These are phyloP conservation scores for Ophioninae sp. DNA, from an alignment of 2,888 invertebrate genomes.

Conservation along the genomic window DNA sequence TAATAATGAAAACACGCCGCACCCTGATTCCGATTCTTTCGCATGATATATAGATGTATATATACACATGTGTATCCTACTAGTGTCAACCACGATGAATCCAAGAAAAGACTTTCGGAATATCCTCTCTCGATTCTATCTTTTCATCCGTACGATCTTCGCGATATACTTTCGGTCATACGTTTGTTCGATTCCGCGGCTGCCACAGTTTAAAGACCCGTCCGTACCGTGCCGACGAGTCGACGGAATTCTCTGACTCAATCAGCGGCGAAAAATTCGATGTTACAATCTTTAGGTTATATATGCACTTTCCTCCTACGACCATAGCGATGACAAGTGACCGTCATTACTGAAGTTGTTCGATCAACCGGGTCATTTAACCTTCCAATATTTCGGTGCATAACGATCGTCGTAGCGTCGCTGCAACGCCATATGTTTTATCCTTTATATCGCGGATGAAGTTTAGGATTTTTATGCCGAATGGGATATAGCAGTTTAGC, in stretches of 20 bases:
- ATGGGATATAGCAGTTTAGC: neutral
- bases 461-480: neutral
- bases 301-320: slow-evolving; percentile 4
- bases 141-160: slow-evolving; percentile 6
- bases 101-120: slow-evolving; percentile 13
- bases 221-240: slow-evolving; percentile 7
- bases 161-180: slow-evolving; percentile 1
- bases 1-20: slow-evolving; percentile 35
- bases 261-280: slow-evolving; percentile 26
- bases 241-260: slow-evolving; percentile 7
- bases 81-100: slow-evolving; percentile 22
- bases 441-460: neutral
- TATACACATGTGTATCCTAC: neutral
- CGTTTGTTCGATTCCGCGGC: neutral
- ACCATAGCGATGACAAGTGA: slow-evolving; percentile 12
- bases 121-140: neutral
- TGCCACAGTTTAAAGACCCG: slow-evolving; percentile 8
- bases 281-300: slow-evolving; percentile 38
- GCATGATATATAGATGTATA: neutral
- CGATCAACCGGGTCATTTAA: slow-evolving; percentile 10
- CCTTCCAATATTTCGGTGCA: neutral
- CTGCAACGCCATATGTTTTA: neutral
- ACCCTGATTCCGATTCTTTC: slow-evolving; percentile 32
- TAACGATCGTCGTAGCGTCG: neutral
- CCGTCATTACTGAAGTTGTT: slow-evolving; percentile 17